Evolutionary conservation across 2,888 invertebrate genomes (phyloP).

Genomic region (Caprella mutica): DNA sequence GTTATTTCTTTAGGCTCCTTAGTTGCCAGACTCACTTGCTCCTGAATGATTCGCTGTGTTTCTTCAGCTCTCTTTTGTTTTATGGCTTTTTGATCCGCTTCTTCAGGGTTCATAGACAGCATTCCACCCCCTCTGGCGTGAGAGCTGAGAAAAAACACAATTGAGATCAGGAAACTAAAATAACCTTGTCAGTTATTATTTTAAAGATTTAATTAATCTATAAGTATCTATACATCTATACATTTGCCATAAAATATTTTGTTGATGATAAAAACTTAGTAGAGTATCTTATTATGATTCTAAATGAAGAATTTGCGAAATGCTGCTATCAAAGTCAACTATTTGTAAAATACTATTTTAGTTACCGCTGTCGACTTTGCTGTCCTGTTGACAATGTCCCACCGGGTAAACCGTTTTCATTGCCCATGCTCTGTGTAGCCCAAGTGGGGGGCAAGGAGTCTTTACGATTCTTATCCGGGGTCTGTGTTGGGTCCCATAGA

Average conservation of each 20-base stretch:
- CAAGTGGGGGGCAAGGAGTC: conserved; percentile 19
- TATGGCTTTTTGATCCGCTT: conserved; percentile 63
- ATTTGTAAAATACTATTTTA: no score
- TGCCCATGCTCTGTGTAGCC: conserved; percentile 18
- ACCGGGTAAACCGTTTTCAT: conserved; percentile 17
- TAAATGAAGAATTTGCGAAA: no score
- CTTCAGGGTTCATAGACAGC: conserved; percentile 23
- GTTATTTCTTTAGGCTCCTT: no score
- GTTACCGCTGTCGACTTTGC: no score
- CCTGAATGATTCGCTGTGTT: conserved; percentile 71
- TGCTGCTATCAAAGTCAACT: no score
- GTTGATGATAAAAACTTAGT: no score
- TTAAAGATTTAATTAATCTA: no score
- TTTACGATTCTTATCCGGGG: background rate
- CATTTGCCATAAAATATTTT: no score
- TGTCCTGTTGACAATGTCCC: conserved; percentile 17
- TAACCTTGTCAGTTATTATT: no score
- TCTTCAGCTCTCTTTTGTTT: conserved; percentile 71
- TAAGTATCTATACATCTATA: no score
- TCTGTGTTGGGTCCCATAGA: conserved; percentile 52
- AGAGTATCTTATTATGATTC: no score
- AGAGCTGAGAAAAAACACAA: conserved; percentile 14
- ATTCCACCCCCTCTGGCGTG: conserved; percentile 27
- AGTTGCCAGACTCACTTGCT: conserved; percentile 43
- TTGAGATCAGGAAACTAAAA: no score